Percentiles rank a stretch among this genome's conserved stretches.
Evolutionary conservation across 2,888 invertebrate genomes (phyloP).

Genomic region (Pycnomerus fuliginosus): DNA sequence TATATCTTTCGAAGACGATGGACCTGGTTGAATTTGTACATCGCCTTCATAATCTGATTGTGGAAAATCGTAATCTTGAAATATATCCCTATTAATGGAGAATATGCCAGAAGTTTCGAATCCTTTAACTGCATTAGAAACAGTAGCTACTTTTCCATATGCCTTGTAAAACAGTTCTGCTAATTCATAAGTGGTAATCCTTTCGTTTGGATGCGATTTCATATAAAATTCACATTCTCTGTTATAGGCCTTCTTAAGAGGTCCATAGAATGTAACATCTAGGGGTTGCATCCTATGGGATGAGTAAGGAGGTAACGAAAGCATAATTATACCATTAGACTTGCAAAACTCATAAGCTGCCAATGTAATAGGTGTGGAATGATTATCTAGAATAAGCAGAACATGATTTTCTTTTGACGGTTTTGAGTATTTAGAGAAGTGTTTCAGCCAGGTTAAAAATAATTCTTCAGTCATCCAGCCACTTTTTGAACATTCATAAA

Average conservation of each 20-base stretch:
- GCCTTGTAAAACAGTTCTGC: slow-evolving; percentile 3
- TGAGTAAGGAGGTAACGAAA: slow-evolving; percentile 25
- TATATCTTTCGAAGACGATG: too few relatives aligned
- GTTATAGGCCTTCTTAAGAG: slow-evolving; percentile 23
- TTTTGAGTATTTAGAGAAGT: too few relatives aligned
- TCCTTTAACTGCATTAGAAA: slow-evolving; percentile 1
- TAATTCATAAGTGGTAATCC: slow-evolving; percentile 5
- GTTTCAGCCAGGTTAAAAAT: slow-evolving; percentile 25
- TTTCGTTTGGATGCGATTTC: slow-evolving; percentile 8
- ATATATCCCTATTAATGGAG: background rate
- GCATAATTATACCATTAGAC: slow-evolving; percentile 19
- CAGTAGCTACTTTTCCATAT: slow-evolving; percentile 2
- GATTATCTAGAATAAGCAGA: slow-evolving; percentile 21
- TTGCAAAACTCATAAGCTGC: slow-evolving; percentile 21
- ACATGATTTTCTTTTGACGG: too few relatives aligned
- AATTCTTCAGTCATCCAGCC: slow-evolving; percentile 28
- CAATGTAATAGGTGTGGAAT: slow-evolving; percentile 19
- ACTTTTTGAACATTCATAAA: slow-evolving; percentile 22
- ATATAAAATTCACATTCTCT: slow-evolving; percentile 17
- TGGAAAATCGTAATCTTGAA: background rate
- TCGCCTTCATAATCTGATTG: too few relatives aligned
- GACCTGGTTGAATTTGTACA: too few relatives aligned
- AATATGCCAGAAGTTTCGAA: slow-evolving; percentile 1
- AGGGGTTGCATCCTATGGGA: slow-evolving; percentile 27
- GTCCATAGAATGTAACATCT: slow-evolving; percentile 24